Evolutionary conservation across 2,888 invertebrate genomes (phyloP), one percentile per base, ranked within the genome.

Genomic region (Plemyria rubiginata): DNA sequence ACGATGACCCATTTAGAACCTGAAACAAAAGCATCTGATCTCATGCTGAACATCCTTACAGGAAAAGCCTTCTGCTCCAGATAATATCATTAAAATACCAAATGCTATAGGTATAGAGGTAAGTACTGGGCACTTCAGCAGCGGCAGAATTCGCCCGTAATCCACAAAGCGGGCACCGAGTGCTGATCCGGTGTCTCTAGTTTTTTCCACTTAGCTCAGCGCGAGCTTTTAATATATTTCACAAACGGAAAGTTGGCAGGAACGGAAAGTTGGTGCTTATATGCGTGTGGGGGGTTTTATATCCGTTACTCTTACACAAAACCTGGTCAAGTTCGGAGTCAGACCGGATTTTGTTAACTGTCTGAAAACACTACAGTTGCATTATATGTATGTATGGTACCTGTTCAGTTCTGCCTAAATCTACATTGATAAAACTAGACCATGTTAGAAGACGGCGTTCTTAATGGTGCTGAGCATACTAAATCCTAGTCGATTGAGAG

Each of bases 151-250:
- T 15, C 32, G 15, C 13, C 45, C 45, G 45, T 54, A 54, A 54
- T 54, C 54, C 54, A 46, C 54, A 54, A 54, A 54, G 54, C 54
- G 32, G 4, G 36, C 32, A 43, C 43, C 16, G 45, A 46, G 54
- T 16, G 54, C 45, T 46, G 32, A 54, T 54, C 54, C 36, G 16
- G 9, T 46, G 15, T 16, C 54, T 54, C 32, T 3, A 46, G 54
- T 36, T 46, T 53, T 41, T 46, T 3, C 54, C 45, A 46, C 45
- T 46, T 54, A 46, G 54, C 11, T 43, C 45, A 15, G 36, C 45
- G 45, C 32, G 36, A 32, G 36, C 45, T 45, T 46, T 45, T 54
- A 36, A 54, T 46, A 32, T 46, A 46, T 45, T 32, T 45, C 7
- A 16, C 40, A 52, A n/a, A 9, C 7, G 16, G 4, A 11, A 11